Conservation (phyloP, 2,888 invertebrate species). For the Dynastes tityus region DNA sequence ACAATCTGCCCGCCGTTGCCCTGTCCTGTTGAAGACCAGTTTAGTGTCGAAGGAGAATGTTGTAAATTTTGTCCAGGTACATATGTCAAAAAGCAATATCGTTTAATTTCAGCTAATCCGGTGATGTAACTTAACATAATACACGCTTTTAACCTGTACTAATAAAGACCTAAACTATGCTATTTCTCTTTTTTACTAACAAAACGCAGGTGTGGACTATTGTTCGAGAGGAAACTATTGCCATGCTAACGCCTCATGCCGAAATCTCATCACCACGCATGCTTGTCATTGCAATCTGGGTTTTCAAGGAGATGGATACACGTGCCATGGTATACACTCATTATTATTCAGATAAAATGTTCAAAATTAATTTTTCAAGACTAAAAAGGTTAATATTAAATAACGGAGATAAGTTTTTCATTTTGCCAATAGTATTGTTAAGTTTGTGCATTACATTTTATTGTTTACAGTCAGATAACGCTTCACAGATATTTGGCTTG, state of each 20-base stretch:
- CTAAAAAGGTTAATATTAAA: too few species aligned
- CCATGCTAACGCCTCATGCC: conserved; percentile 92
- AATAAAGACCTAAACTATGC: conserved; percentile 44
- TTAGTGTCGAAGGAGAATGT: conserved; percentile 88
- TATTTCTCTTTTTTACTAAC: conserved; percentile 54
- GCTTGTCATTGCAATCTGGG: conserved; percentile 93
- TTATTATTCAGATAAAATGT: conserved; percentile 22
- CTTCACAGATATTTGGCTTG: too few species aligned
- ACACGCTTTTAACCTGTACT: conserved; percentile 33
- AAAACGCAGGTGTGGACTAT: conserved; percentile 83
- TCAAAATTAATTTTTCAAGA: too few species aligned
- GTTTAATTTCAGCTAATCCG: not conserved
- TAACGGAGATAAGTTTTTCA: too few species aligned
- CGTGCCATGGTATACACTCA: conserved; percentile 78
- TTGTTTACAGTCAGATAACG: too few species aligned
- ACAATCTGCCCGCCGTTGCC: conserved; percentile 84
- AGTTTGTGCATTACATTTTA: too few species aligned
- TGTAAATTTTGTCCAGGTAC: conserved; percentile 92
- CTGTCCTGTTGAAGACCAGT: conserved; percentile 84
- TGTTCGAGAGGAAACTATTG: conserved; percentile 91
- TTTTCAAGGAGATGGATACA: conserved; percentile 89
- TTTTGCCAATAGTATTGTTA: too few species aligned
- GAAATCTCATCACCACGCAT: conserved; percentile 92
- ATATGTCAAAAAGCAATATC: conserved; percentile 3
- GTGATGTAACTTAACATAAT: conserved; percentile 24